Conservation (phyloP, 1,140 invertebrate species). For the Drosophila serrata region DNA sequence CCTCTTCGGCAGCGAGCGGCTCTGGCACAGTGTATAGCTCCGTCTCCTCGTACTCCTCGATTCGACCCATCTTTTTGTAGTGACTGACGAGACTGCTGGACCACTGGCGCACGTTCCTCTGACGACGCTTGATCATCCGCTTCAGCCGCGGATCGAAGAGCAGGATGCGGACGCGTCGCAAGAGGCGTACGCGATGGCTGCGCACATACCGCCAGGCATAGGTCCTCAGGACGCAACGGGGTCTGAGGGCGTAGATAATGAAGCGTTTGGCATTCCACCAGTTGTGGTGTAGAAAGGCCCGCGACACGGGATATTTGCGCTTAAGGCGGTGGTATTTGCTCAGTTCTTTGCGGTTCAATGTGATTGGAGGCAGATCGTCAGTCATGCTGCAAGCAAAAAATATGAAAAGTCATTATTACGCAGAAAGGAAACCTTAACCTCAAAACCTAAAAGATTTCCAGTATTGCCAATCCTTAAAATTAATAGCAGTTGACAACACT, state of each 20-base stretch:
- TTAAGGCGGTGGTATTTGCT: slow-evolving; percentile 50
- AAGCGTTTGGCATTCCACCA: slow-evolving; percentile 72
- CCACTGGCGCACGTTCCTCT: slow-evolving; percentile 71
- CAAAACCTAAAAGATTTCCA: slow-evolving; percentile 7
- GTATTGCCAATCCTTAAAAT: slow-evolving; percentile 7
- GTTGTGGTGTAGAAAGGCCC: slow-evolving; percentile 56
- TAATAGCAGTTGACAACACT: slow-evolving; percentile 34
- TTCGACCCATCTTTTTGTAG: slow-evolving; percentile 49
- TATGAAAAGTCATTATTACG: background rate
- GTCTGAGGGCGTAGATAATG: slow-evolving; percentile 62
- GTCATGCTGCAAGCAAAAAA: slow-evolving; percentile 51
- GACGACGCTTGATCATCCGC: slow-evolving; percentile 62
- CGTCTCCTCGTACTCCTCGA: slow-evolving; percentile 69
- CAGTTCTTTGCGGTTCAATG: slow-evolving; percentile 53
- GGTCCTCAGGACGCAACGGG: slow-evolving; percentile 53
- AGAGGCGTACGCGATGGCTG: slow-evolving; percentile 40
- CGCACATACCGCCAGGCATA: slow-evolving; percentile 58
- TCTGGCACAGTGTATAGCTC: slow-evolving; percentile 55
- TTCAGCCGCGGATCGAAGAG: slow-evolving; percentile 74
- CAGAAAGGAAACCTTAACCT: slow-evolving; percentile 18
- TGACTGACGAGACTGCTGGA: slow-evolving; percentile 53
- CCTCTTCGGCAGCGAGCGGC: slow-evolving; percentile 55
- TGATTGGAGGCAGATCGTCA: slow-evolving; percentile 57
- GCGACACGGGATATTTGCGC: slow-evolving; percentile 72
- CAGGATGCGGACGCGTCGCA: slow-evolving; percentile 47